Base-by-base conservation (phyloP, 2,113 vertebrate genomes). In the Odocoileus hemionus region DNA sequence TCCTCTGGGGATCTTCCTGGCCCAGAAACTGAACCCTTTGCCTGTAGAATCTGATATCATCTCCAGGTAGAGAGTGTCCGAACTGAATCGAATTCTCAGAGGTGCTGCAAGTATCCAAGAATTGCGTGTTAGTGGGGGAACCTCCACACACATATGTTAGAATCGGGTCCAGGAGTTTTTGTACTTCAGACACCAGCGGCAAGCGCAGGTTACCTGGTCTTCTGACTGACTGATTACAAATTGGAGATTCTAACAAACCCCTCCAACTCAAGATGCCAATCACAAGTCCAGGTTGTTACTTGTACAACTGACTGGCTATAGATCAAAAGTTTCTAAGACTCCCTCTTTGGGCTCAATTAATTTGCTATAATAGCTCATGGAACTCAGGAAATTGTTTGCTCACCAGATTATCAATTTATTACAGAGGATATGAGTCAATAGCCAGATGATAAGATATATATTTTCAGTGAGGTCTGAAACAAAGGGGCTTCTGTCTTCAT, bases 11-110 rank as follows among this genome's bases (percentile, higher is more conserved):
- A 43, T 43, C 70, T 76, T 76, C 3, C 70, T 7, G 1, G 26
- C 11, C 36, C 39, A 76, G 39, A 43, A 12, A 76, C 23, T 43
- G 70, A 74, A 74, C 11, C 0, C 21, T 70, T 70, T 39, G 23
- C n/a, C 17, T 23, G 19, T 70, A 70, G n/a, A 39, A 70, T 70
- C 67, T 39, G 19, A 39, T 39, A 70, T 39, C 23, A 36, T 70
- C 67, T 70, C 67, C n/a, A 70, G n/a, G 10, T 36, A 70, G n/a
- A 39, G 2, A 3, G 2, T 70, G 67, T 70, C 2, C 0, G 0
- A 70, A 70, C 23, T 39, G 67, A 70, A 70, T 23, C 11, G n/a
- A 78, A 78, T 36, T 28, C 89, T 91, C 5, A 1, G 30, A 91
- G 12, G 19, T 54, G 79, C 83, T 58, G 55, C 36, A 36, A 6